phyloP scores from a whole-genome alignment of 2,888 invertebrate genomes.

The Tiphia femorata region DNA sequence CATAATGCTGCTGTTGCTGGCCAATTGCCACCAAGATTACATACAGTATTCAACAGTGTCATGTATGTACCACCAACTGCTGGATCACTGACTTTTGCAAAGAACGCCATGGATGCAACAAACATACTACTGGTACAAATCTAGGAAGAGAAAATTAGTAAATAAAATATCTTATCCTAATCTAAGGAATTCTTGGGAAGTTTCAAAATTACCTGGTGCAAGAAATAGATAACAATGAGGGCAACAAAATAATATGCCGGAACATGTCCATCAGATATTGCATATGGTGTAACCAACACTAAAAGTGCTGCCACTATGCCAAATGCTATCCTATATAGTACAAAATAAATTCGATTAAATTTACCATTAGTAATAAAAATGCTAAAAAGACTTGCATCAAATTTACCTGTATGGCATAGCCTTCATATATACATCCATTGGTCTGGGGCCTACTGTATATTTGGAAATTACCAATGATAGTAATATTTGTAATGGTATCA shows the following conservation, averaged over 20 bases:
- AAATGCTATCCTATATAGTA: constrained; percentile 78
- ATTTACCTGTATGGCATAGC: constrained; percentile 86
- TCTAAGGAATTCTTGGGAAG: constrained; percentile 25
- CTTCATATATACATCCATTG: constrained; percentile 88
- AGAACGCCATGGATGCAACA: constrained; percentile 97
- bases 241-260: constrained; percentile 83
- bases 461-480: constrained; percentile 88
- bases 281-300: constrained; percentile 86
- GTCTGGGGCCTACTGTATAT: constrained; percentile 89
- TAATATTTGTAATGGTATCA: constrained; percentile 94
- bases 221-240: constrained; percentile 83
- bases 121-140: constrained; percentile 96
- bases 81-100: constrained; percentile 96
- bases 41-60: constrained; percentile 96
- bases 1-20: constrained; percentile 92
- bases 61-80: constrained; percentile 98
- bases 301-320: constrained; percentile 86
- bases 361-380: not conserved
- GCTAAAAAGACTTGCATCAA: not conserved
- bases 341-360: constrained; percentile 16
- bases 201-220: constrained; percentile 93
- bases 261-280: constrained; percentile 76
- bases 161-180: not conserved
- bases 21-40: constrained; percentile 99
- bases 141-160: constrained; percentile 69